phyloP scores from a whole-genome alignment of 2,888 invertebrate genomes.

The Spilosoma lubricipeda region DNA sequence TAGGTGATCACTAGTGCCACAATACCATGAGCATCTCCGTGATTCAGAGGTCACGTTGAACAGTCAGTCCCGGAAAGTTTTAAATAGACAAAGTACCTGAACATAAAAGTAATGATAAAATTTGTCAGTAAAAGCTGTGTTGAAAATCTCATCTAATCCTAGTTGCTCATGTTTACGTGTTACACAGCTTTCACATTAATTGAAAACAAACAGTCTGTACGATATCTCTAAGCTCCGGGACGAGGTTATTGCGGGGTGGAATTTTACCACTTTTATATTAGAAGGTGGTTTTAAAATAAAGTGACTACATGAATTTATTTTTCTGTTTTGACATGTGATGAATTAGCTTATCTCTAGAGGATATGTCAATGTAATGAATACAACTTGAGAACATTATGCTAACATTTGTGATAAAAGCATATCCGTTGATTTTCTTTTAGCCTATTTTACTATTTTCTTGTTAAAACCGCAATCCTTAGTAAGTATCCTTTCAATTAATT shows the following conservation, averaged over 20 bases:
- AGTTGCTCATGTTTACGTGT: conserved; percentile 17
- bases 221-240: conserved; percentile 36
- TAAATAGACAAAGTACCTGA: background rate
- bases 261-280: background rate
- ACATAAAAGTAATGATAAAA: background rate
- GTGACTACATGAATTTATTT: background rate
- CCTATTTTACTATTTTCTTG: no score
- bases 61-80: background rate
- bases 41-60: no score
- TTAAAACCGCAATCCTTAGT: no score
- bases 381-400: no score
- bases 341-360: no score
- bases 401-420: no score
- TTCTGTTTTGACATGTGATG: no score
- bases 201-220: conserved; percentile 49
- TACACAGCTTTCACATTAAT: conserved; percentile 45
- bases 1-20: no score
- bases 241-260: background rate
- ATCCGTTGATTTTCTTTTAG: no score
- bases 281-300: background rate
- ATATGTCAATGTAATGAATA: no score
- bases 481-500: no score
- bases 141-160: conserved; percentile 2
- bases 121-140: background rate
- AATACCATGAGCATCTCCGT: no score